Percentiles rank a stretch among this genome's conserved stretches.
phyloP scores from a whole-genome alignment of 2,113 vertebrate genomes.

The Naja naja region DNA sequence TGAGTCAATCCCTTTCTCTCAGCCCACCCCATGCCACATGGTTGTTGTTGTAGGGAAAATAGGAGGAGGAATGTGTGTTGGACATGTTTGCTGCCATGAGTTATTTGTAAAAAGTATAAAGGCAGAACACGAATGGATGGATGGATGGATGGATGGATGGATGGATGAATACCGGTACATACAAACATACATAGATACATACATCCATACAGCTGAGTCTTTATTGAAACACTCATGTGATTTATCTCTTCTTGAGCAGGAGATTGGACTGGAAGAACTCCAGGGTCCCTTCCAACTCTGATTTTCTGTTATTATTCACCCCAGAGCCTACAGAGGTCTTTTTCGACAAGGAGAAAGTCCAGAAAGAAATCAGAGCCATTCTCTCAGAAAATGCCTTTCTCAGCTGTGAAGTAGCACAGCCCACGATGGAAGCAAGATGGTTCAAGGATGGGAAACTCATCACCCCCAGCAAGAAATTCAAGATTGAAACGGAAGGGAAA shows the following conservation, averaged over 20 bases:
- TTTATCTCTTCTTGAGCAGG: background rate
- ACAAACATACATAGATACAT: background rate
- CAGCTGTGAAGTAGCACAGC: constrained; percentile 57
- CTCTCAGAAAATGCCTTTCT: background rate
- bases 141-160: background rate
- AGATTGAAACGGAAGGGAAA: constrained; percentile 67
- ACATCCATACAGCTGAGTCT: background rate
- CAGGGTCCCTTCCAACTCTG: background rate
- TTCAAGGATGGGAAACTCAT: constrained; percentile 58
- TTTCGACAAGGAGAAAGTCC: constrained; percentile 51
- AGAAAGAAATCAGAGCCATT: constrained; percentile 72
- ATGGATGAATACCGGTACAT: no score
- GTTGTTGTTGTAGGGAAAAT: background rate
- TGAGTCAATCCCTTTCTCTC: background rate
- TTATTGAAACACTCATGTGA: background rate
- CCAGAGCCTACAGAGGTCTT: constrained; percentile 38
- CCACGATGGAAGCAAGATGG: constrained; percentile 55
- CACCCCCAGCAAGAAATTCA: constrained; percentile 65
- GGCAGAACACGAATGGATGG: background rate
- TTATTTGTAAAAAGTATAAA: background rate
- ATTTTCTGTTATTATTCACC: background rate
- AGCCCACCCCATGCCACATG: background rate
- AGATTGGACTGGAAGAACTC: background rate
- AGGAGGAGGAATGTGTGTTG: background rate
- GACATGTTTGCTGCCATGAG: background rate